Evolutionary conservation across 2,797 vertebrate species (phyloP).

Genomic region (Gastrophryne carolinensis): DNA sequence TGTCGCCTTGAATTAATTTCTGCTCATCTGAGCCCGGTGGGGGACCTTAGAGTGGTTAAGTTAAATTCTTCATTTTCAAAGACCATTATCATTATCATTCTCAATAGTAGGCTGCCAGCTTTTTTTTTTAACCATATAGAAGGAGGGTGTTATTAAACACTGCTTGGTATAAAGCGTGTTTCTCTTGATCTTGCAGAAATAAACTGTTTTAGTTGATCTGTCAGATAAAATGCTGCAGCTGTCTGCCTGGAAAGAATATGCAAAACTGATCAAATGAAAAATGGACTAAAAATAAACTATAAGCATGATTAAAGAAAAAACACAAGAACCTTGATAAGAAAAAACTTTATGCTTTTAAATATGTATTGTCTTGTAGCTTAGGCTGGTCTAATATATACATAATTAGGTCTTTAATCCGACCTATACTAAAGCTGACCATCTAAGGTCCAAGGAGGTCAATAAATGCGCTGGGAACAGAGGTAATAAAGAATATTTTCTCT

Average conservation of each 20-base stretch:
- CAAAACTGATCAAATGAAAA: neutral
- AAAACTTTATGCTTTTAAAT: no score
- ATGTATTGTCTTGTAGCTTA: no score
- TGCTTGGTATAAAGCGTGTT: constrained; percentile 40
- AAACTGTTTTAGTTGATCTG: neutral
- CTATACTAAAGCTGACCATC: no score
- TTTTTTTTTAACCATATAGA: constrained; percentile 66
- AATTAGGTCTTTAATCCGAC: no score
- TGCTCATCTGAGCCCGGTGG: constrained; percentile 77
- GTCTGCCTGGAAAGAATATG: neutral
- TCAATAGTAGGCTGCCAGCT: constrained; percentile 61
- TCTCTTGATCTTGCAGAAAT: neutral
- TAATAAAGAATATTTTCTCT: no score
- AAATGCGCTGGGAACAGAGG: no score
- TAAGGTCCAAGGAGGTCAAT: no score
- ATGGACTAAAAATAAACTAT: neutral
- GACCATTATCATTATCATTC: constrained; percentile 63
- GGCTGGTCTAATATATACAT: no score
- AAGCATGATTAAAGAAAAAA: neutral
- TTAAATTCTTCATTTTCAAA: constrained; percentile 72
- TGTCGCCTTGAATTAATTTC: constrained; percentile 82
- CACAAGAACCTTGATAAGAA: no score
- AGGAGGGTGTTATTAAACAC: constrained; percentile 66
- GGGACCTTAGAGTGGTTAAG: constrained; percentile 73
- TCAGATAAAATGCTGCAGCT: constrained; percentile 1